Evolutionary conservation across 2,113 vertebrate genomes (phyloP).

Genomic region (Leptocoma aspasia): DNA sequence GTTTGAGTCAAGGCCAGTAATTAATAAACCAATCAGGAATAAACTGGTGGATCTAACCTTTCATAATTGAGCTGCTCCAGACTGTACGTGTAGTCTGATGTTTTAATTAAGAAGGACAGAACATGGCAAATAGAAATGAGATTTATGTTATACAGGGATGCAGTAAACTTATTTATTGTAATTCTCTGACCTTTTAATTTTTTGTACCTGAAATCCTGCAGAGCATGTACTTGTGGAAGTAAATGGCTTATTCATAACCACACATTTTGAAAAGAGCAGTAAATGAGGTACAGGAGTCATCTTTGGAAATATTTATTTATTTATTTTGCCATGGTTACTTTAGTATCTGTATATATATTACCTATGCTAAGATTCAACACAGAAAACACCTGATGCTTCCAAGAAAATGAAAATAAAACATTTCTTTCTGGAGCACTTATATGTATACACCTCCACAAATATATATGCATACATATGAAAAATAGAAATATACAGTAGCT

Average conservation of each 20-base stretch:
- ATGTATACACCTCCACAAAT: neutral
- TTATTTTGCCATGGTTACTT: neutral
- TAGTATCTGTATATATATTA: neutral
- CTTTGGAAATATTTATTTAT: neutral
- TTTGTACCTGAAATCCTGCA: neutral
- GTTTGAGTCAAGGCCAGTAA: neutral
- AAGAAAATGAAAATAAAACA: neutral
- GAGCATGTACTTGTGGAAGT: neutral
- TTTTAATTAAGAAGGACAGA: slow-evolving; percentile 14
- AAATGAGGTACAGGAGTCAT: neutral
- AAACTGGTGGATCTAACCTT: neutral
- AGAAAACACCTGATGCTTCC: neutral
- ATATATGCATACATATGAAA: neutral
- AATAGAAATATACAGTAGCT: neutral
- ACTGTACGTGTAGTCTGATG: neutral
- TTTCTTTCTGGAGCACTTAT: neutral
- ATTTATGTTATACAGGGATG: neutral
- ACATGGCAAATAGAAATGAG: neutral
- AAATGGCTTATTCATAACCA: slow-evolving; percentile 45
- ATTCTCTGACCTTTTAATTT: neutral
- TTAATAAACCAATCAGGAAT: slow-evolving; percentile 1
- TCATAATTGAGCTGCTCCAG: neutral
- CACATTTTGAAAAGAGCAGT: neutral
- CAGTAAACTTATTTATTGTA: neutral
- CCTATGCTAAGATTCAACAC: neutral